Conservation (phyloP, 2,888 invertebrate genomes). For the Agriopis leucophaearia region DNA sequence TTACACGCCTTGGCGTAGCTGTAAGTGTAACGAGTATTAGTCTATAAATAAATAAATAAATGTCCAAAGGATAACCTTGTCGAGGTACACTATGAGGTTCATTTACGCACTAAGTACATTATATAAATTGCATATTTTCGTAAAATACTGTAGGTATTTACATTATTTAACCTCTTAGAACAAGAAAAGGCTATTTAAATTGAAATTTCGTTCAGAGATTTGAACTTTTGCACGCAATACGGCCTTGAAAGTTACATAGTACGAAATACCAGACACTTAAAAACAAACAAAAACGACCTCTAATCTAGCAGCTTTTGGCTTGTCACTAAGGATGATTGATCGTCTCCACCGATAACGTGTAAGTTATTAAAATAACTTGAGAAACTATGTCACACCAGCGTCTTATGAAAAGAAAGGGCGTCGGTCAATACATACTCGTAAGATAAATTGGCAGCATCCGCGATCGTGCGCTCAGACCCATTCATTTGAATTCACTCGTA, state of each 20-base stretch:
- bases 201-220: not conserved
- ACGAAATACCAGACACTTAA: not conserved
- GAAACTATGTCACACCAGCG: constrained; percentile 18
- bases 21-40: too few relatives aligned
- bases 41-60: too few relatives aligned
- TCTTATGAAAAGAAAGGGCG: constrained; percentile 17
- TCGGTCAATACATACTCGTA: constrained; percentile 20
- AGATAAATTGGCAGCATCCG: constrained; percentile 72
- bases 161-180: too few relatives aligned
- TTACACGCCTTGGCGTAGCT: too few relatives aligned
- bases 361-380: constrained; percentile 14
- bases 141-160: too few relatives aligned
- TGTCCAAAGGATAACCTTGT: too few relatives aligned
- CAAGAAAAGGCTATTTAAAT: not conserved
- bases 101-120: too few relatives aligned
- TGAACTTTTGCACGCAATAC: constrained; percentile 1
- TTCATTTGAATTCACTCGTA: constrained; percentile 63
- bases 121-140: too few relatives aligned
- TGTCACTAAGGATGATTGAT: constrained; percentile 4
- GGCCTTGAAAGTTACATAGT: not conserved
- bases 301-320: not conserved
- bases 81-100: too few relatives aligned
- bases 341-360: not conserved
- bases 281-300: not conserved
- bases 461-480: constrained; percentile 52